Conservation (phyloP, 1,140 invertebrate genomes). For the Camponotus pennsylvanicus region DNA sequence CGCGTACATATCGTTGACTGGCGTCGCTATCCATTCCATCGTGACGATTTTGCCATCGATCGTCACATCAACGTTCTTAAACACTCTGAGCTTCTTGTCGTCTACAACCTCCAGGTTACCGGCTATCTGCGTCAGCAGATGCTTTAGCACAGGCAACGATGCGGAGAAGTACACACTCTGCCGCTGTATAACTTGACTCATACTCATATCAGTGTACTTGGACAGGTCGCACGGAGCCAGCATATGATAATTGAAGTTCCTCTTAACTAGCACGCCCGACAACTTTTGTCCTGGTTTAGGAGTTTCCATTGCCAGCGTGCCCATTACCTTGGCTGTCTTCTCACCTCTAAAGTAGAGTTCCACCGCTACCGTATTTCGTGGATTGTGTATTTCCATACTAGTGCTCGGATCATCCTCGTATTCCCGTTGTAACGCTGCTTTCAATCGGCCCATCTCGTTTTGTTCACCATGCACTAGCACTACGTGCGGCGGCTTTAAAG, state of each 20-base stretch:
- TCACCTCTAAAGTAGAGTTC: conserved; percentile 98
- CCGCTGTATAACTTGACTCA: conserved; percentile 96
- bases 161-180: conserved; percentile 96
- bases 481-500: conserved; percentile 97
- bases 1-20: conserved; percentile 99
- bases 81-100: conserved; percentile 91
- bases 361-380: conserved; percentile 97
- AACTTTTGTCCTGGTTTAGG: conserved; percentile 93
- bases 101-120: conserved; percentile 92
- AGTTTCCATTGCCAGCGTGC: conserved; percentile 93
- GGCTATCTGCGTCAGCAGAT: conserved; percentile 94
- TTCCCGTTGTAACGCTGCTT: conserved; percentile 97
- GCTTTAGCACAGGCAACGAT: conserved; percentile 92
- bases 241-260: conserved; percentile 99
- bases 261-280: conserved; percentile 97
- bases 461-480: conserved; percentile 99
- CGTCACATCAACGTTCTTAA: conserved; percentile 93
- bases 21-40: conserved; percentile 97
- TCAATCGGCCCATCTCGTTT: conserved; percentile 99
- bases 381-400: conserved; percentile 97
- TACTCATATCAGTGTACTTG: conserved; percentile 98
- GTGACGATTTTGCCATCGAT: conserved; percentile 95
- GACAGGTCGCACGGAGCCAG: conserved; percentile 96
- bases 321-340: conserved; percentile 99
- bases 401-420: conserved; percentile 96